Evolutionary conservation across 2,888 invertebrate genomes (phyloP).

Genomic region (Gisinianus flammeolus): DNA sequence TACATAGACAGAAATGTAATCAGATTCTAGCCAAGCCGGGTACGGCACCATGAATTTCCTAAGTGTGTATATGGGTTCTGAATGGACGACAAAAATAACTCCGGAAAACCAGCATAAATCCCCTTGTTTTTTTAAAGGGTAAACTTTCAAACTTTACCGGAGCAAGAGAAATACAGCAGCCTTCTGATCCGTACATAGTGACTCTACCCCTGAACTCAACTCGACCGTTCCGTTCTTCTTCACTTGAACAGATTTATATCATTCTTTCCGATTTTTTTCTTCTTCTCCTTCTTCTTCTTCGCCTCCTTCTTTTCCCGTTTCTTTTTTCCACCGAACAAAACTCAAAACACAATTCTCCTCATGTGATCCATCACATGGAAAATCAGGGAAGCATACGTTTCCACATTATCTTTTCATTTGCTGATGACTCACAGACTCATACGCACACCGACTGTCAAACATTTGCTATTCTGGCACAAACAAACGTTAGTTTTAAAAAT

Average conservation of each 20-base stretch:
- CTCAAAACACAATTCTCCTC: not conserved
- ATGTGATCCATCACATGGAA: constrained; percentile 29
- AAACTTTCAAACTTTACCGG: constrained; percentile 37
- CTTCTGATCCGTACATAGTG: constrained; percentile 2
- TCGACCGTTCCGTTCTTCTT: constrained; percentile 24
- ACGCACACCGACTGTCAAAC: constrained; percentile 6
- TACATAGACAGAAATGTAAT: not conserved
- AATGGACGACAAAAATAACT: constrained; percentile 47
- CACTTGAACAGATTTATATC: constrained; percentile 37
- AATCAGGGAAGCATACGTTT: constrained; percentile 15
- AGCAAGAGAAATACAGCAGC: not conserved
- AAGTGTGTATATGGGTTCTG: not conserved
- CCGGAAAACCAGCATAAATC: constrained; percentile 43
- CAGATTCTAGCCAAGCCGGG: not conserved
- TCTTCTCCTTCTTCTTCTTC: not conserved
- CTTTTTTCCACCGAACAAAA: not conserved
- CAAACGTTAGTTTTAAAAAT: not conserved
- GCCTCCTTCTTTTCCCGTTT: not conserved
- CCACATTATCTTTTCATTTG: constrained; percentile 17
- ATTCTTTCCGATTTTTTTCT: constrained; percentile 18
- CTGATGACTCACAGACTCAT: not conserved
- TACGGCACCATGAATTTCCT: not conserved
- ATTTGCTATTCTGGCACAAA: not conserved
- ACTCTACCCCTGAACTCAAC: not conserved
- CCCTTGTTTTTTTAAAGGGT: constrained; percentile 47